Conservation (phyloP, 2,797 vertebrate genomes). For the Lepus townsendii region DNA sequence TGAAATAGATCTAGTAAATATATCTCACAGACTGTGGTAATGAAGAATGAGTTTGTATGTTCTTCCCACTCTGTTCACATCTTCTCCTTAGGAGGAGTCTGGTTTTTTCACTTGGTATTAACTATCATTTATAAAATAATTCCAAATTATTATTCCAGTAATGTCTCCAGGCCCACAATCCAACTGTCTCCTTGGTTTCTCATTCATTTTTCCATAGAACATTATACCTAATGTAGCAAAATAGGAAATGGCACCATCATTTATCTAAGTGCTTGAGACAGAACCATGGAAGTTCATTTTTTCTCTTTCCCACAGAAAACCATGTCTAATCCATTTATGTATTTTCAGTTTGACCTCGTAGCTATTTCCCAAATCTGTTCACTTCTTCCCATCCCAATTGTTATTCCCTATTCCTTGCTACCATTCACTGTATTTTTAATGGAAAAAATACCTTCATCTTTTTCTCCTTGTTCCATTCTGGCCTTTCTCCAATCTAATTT, state of each 20-base stretch:
- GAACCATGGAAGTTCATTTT: background rate
- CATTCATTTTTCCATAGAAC: background rate
- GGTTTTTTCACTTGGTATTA: background rate
- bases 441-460: background rate
- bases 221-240: background rate
- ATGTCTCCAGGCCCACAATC: background rate
- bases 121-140: background rate
- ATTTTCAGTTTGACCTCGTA: background rate
- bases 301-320: background rate
- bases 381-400: background rate
- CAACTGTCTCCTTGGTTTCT: background rate
- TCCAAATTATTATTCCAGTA: background rate
- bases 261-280: background rate
- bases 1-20: background rate
- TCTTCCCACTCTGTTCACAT: background rate
- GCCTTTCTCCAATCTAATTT: background rate
- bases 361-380: background rate
- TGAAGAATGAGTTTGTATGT: background rate
- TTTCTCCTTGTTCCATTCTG: background rate
- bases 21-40: background rate
- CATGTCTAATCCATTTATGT: background rate
- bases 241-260: background rate
- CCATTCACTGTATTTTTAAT: background rate
- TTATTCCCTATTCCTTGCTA: no score
- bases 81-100: background rate